Evolutionary conservation across 2,113 vertebrate genomes (phyloP).

Genomic region (Cairina moschata): DNA sequence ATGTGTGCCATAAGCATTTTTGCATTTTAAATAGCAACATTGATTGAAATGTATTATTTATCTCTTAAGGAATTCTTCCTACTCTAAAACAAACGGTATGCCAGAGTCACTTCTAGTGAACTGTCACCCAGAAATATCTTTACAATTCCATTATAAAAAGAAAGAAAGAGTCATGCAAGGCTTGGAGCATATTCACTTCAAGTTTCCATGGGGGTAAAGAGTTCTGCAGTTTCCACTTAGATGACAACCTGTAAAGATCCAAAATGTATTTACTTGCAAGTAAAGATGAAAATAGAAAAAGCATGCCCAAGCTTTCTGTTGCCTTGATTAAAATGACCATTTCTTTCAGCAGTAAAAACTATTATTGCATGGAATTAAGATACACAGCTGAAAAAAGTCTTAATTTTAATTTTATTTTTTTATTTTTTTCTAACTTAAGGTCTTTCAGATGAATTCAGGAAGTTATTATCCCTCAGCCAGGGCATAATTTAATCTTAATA

Average conservation of each 20-base stretch:
- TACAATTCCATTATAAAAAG: not conserved
- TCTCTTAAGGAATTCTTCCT: constrained; percentile 14
- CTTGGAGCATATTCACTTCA: not conserved
- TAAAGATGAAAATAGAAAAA: constrained; percentile 54
- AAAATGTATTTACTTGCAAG: constrained; percentile 60
- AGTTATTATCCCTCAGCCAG: not conserved
- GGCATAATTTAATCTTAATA: not conserved
- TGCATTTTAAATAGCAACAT: not conserved
- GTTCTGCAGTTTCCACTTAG: constrained; percentile 50
- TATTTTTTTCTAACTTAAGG: not conserved
- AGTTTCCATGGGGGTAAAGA: constrained; percentile 26
- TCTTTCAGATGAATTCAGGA: not conserved
- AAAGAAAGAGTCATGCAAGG: not conserved
- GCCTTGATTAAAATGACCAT: constrained; percentile 30
- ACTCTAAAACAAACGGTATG: not conserved
- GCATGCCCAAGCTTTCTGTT: constrained; percentile 15
- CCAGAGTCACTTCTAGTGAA: not conserved
- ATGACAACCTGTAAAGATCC: constrained; percentile 18
- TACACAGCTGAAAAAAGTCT: not conserved
- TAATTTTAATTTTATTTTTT: not conserved
- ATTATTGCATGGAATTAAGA: constrained; percentile 20
- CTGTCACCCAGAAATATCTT: not conserved
- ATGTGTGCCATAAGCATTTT: not conserved
- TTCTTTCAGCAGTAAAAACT: constrained; percentile 22
- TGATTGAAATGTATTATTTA: not conserved